A percentile compares a stretch with the other conserved stretches of the same genome.
Evolutionary conservation across 2,113 vertebrate genomes (phyloP).

Genomic region (Amblyornis subalaris): DNA sequence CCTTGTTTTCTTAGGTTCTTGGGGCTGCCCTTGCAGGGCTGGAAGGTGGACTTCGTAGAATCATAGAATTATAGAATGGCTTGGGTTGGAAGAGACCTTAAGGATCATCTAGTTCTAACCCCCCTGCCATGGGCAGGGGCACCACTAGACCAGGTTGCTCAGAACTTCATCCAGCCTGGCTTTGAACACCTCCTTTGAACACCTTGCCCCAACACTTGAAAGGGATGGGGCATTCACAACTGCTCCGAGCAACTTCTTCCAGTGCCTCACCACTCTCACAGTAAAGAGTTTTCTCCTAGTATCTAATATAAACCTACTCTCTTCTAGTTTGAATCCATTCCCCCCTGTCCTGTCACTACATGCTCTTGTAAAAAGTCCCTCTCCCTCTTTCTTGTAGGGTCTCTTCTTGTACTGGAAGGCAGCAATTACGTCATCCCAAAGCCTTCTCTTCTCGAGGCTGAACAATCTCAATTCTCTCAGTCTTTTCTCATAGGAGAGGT

Average conservation of each 20-base stretch:
- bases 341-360: not conserved
- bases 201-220: no score
- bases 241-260: not conserved
- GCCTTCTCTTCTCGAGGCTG: not conserved
- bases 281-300: not conserved
- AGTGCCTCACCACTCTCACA: not conserved
- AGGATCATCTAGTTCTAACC: not conserved
- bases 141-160: not conserved
- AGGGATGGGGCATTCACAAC: not conserved
- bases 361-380: not conserved
- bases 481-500: not conserved
- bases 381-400: not conserved
- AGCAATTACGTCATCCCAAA: not conserved
- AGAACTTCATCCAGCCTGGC: not conserved
- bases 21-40: not conserved
- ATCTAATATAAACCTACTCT: not conserved
- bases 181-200: not conserved
- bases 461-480: not conserved
- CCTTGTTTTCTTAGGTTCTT: not conserved
- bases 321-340: not conserved
- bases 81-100: not conserved
- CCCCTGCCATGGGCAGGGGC: not conserved
- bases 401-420: not conserved
- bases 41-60: not conserved
- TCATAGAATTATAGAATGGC: not conserved